phyloP scores from a whole-genome alignment of 1,140 invertebrate genomes.

The Lepidurus packardi region DNA sequence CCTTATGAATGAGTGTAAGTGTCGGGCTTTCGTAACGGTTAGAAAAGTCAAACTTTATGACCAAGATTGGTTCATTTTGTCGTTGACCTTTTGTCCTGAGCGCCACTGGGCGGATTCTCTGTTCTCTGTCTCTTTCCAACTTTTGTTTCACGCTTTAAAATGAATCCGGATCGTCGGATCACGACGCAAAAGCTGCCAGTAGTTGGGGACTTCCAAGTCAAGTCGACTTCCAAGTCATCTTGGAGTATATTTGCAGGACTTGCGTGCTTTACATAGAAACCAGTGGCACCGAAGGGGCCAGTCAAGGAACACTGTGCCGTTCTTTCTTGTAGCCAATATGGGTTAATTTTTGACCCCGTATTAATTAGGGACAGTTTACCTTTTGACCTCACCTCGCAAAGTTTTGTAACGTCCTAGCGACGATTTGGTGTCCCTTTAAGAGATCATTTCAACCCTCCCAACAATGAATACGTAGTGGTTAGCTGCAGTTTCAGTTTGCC shows the following conservation, averaged over 20 bases:
- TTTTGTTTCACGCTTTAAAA: neutral
- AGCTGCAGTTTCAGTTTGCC: no score
- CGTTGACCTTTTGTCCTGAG: neutral
- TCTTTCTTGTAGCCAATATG: neutral
- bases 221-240: neutral
- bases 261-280: neutral
- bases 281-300: neutral
- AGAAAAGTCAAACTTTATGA: neutral
- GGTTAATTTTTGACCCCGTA: neutral
- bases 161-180: neutral
- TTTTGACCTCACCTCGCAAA: neutral
- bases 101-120: neutral
- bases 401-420: neutral
- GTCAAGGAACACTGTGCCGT: neutral
- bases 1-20: neutral
- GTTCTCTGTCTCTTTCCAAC: neutral
- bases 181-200: neutral
- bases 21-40: neutral
- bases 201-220: neutral
- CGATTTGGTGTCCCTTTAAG: neutral
- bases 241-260: neutral
- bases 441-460: neutral
- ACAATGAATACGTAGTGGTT: no score
- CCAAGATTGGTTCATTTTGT: constrained; percentile 2
- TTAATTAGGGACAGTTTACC: neutral